Evolutionary conservation across 2,888 invertebrate genomes (phyloP).

Genomic region (Hecatera dysodea): DNA sequence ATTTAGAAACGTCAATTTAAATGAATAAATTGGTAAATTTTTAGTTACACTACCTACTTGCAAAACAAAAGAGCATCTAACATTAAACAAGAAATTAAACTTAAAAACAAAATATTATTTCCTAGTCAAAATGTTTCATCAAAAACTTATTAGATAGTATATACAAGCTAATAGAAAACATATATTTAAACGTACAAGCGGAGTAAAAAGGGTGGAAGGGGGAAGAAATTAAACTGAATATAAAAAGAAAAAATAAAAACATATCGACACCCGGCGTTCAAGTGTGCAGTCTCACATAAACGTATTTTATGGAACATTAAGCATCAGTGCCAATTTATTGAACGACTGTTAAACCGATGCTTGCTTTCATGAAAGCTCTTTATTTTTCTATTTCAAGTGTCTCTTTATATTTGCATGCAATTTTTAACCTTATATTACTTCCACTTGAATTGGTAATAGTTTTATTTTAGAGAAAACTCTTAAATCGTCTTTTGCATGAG

Average conservation of each 20-base stretch:
- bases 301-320: conserved; percentile 49
- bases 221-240: too few relatives aligned
- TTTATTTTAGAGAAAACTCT: too few relatives aligned
- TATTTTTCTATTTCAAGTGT: background rate
- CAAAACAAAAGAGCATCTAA: conserved; percentile 9
- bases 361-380: background rate
- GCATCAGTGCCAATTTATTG: conserved; percentile 36
- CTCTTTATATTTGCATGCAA: conserved; percentile 6
- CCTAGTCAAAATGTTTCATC: too few relatives aligned
- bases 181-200: too few relatives aligned
- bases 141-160: too few relatives aligned
- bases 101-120: too few relatives aligned
- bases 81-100: conserved; percentile 14
- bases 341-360: conserved; percentile 11
- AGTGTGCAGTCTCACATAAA: conserved; percentile 29
- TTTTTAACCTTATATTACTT: background rate
- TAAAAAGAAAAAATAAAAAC: conserved; percentile 37
- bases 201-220: too few relatives aligned
- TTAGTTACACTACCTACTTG: background rate
- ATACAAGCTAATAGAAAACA: too few relatives aligned
- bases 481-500: too few relatives aligned
- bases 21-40: background rate
- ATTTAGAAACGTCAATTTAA: too few relatives aligned
- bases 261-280: background rate
- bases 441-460: background rate